Evolutionary conservation across 2,113 vertebrate genomes (phyloP), one percentile per base, ranked within the genome.

Genomic region (Syrmaticus mikado): DNA sequence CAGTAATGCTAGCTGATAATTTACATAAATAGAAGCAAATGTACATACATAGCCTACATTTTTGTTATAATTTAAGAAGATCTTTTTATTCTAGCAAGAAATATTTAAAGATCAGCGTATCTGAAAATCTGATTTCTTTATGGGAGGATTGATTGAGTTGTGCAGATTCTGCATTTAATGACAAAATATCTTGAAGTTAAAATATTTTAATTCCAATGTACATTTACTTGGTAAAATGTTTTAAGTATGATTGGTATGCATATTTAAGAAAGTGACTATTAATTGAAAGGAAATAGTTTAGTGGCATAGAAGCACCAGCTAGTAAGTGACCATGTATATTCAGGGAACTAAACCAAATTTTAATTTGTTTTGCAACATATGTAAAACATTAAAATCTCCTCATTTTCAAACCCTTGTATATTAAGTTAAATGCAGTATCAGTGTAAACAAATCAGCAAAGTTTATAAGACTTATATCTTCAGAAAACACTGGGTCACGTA

Each of bases 111-210:
- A 79, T 46, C 45, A 89, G 25, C 85, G 41, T 50, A 87, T 93
- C 64, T 82, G 78, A 85, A 92, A 85, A 76, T 76, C 48, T 73
- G 18, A 68, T 95, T 94, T 93, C 55, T 94, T 94, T 93, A 93
- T 80, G 58, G 45, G 66, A 73, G 32, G 45, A 28, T 32, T 91
- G 89, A 94, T 85, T 92, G 64, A 80, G 41, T 87, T 93, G 75
- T 89, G 25, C 89, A 79, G 50, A 80, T 76, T 89, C 58, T 77
- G 77, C 67, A 87, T 82, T 87, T 82, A 94, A 90, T 61, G 89
- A 87, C 79, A 89, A 80, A 93, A 89, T 66, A 95, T 64, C 0
- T 0, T 82, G 76, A 87, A 88, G 64, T 50, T 85, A 46, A 61
- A 93, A 68, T 95, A 94, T 85, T 95, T 92, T 87, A 85, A 82